Conservation (phyloP, 1,140 invertebrate genomes). For the Wasmannia auropunctata region DNA sequence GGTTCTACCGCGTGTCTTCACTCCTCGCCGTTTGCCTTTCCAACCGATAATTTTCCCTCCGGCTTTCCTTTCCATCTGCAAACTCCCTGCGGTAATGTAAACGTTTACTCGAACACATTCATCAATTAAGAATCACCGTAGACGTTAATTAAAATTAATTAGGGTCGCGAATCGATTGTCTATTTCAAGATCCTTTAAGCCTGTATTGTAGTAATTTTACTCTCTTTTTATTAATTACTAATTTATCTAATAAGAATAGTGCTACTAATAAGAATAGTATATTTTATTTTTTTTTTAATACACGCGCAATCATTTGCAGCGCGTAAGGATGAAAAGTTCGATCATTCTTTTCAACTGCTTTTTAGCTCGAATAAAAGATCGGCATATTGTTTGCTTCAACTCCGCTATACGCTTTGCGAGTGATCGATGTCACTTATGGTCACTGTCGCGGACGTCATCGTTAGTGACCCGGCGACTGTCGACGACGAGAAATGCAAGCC, state of each 20-base stretch:
- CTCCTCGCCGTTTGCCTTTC: not conserved
- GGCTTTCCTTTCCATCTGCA: not conserved
- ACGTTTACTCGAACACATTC: not conserved
- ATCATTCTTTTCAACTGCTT: not conserved
- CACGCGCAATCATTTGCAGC: not conserved
- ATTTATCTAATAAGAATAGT: too few species aligned
- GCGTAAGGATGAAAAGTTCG: not conserved
- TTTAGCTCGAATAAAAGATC: slow-evolving; percentile 40
- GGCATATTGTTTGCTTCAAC: not conserved
- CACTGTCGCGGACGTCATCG: slow-evolving; percentile 67
- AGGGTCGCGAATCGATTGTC: not conserved
- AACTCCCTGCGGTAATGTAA: not conserved
- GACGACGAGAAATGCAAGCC: slow-evolving; percentile 16
- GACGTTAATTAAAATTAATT: slow-evolving; percentile 48
- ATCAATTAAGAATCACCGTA: slow-evolving; percentile 11
- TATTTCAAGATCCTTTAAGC: not conserved
- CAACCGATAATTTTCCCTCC: not conserved
- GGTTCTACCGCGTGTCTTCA: not conserved
- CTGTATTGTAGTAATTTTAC: not conserved
- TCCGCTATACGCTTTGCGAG: not conserved
- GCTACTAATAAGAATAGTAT: not conserved
- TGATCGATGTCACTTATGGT: slow-evolving; percentile 59
- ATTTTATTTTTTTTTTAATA: not conserved
- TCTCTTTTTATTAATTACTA: not conserved
- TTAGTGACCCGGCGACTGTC: slow-evolving; percentile 37